Conservation (phyloP, 2,113 vertebrate genomes). For the Caracal caracal region DNA sequence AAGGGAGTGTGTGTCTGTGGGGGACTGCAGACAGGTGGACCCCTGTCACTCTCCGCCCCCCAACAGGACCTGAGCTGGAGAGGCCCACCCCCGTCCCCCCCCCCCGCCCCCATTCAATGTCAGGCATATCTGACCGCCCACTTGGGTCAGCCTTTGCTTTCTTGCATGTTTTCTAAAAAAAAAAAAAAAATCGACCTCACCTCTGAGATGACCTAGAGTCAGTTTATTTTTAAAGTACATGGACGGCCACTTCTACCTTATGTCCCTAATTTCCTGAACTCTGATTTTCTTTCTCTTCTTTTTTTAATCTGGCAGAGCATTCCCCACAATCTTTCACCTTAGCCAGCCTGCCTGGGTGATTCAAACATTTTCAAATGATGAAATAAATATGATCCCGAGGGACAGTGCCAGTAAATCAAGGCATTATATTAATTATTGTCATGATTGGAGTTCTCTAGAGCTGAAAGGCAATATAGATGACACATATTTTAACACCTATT, state of each 20-base stretch:
- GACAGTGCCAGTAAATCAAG: constrained; percentile 58
- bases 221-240: constrained; percentile 70
- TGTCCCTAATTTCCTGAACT: constrained; percentile 81
- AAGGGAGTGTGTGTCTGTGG: background rate
- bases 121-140: background rate
- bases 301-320: constrained; percentile 77
- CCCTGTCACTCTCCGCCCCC: background rate
- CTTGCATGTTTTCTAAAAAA: background rate
- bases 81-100: background rate
- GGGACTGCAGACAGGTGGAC: background rate
- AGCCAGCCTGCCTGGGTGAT: constrained; percentile 67
- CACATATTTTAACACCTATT: constrained; percentile 78
- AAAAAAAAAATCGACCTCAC: constrained; percentile 19
- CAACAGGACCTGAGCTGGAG: background rate
- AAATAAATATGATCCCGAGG: constrained; percentile 65
- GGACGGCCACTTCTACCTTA: constrained; percentile 66
- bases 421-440: constrained; percentile 61
- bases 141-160: background rate
- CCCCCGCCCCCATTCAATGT: background rate
- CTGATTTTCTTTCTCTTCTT: background rate
- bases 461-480: constrained; percentile 74
- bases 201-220: constrained; percentile 50
- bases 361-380: constrained; percentile 80
- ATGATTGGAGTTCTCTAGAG: constrained; percentile 47
- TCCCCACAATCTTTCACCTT: constrained; percentile 71